Evolutionary conservation across 2,888 invertebrate genomes (phyloP).

Genomic region (Chymomyza fuscimana): DNA sequence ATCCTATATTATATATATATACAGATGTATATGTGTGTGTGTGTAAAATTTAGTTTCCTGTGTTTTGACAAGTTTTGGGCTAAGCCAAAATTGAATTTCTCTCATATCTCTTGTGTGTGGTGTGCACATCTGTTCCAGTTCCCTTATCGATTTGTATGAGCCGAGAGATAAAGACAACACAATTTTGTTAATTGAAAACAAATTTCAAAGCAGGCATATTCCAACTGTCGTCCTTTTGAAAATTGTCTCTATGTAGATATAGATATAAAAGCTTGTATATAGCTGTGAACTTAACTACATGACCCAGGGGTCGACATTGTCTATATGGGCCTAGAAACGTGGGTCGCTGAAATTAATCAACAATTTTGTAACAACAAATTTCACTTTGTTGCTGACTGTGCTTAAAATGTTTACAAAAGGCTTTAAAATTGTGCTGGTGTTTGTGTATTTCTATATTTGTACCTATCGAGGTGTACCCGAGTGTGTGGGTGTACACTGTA

Average conservation of each 20-base stretch:
- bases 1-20: background rate
- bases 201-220: conserved; percentile 45
- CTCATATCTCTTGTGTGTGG: conserved; percentile 30
- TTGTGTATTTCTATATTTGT: background rate
- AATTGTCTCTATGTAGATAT: background rate
- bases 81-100: conserved; percentile 28
- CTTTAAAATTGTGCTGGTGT: conserved; percentile 26
- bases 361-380: conserved; percentile 21
- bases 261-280: background rate
- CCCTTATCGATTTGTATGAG: conserved; percentile 34
- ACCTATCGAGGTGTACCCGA: background rate
- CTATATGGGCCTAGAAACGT: conserved; percentile 15
- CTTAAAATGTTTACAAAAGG: conserved; percentile 8
- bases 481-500: background rate
- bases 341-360: conserved; percentile 32
- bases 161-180: conserved; percentile 28
- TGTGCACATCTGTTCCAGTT: background rate
- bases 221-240: conserved; percentile 14
- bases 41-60: background rate
- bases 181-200: conserved; percentile 71
- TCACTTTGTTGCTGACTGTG: conserved; percentile 8
- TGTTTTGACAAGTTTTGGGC: conserved; percentile 25
- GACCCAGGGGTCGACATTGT: background rate
- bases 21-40: background rate
- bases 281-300: background rate